These are phyloP conservation scores for Ptychochromis oligacanthus DNA, from an alignment of 2,113 vertebrate species.

Conservation along the genomic window DNA sequence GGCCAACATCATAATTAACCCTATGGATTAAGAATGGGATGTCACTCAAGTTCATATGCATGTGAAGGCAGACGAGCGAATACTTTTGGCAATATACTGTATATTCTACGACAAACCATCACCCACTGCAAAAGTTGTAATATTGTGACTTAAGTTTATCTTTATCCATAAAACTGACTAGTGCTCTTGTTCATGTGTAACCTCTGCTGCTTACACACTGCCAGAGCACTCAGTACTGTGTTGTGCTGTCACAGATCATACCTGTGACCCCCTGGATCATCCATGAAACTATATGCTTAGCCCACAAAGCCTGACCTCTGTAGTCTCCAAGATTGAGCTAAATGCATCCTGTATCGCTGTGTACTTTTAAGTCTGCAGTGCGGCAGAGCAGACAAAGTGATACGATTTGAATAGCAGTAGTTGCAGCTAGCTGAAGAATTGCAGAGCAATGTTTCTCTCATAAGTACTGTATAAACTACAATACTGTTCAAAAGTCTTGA, in stretches of 20 bases:
- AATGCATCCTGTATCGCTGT: too few species aligned
- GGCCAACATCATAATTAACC: too few species aligned
- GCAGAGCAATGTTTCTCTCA: not conserved
- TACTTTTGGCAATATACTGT: too few species aligned
- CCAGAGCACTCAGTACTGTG: not conserved
- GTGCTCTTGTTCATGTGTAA: not conserved
- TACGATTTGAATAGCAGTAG: not conserved
- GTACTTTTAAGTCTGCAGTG: not conserved
- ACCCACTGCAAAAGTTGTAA: not conserved
- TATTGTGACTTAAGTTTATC: not conserved
- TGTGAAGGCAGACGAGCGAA: too few species aligned
- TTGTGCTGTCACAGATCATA: not conserved
- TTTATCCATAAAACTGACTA: not conserved
- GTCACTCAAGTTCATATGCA: too few species aligned
- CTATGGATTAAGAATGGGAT: too few species aligned
- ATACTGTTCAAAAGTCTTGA: too few species aligned
- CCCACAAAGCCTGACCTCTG: not conserved
- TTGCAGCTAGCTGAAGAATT: not conserved
- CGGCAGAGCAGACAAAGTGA: not conserved
- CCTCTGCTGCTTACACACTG: not conserved
- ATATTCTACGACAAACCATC: not conserved
- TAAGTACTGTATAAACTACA: too few species aligned
- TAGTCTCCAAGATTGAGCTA: too few species aligned
- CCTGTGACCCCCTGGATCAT: too few species aligned
- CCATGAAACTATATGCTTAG: not conserved